Conservation (phyloP, 2,888 invertebrate species). For the Oligia fasciuncula region DNA sequence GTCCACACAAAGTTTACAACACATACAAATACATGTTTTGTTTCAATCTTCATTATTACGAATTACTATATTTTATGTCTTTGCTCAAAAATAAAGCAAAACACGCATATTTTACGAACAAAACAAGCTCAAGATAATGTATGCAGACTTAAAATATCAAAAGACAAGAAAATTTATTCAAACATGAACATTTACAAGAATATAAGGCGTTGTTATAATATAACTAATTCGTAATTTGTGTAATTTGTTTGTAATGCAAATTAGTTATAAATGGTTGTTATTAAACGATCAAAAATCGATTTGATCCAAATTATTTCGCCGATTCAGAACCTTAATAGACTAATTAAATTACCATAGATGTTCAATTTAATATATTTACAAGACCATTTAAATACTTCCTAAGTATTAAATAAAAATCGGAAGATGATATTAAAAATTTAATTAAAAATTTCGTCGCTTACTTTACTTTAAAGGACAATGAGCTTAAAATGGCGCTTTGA, state of each 20-base stretch:
- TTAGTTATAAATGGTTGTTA: conserved; percentile 31
- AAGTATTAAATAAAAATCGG: conserved; percentile 63
- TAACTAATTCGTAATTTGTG: conserved; percentile 16
- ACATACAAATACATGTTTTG: conserved; percentile 51
- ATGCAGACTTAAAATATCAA: conserved; percentile 60
- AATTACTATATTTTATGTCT: conserved; percentile 51
- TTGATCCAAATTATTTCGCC: conserved; percentile 34
- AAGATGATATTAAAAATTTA: conserved; percentile 80
- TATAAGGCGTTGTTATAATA: conserved; percentile 36
- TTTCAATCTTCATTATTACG: conserved; percentile 55
- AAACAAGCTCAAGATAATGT: conserved; percentile 53
- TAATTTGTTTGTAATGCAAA: conserved; percentile 31
- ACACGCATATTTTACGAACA: conserved; percentile 55
- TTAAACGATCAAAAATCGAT: conserved; percentile 52
- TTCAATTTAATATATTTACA: conserved; percentile 55
- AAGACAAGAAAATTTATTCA: conserved; percentile 57
- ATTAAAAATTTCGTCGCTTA: conserved; percentile 80
- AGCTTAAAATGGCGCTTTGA: conserved; percentile 72
- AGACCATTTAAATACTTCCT: conserved; percentile 51
- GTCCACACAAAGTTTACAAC: conserved; percentile 27
- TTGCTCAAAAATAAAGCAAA: conserved; percentile 56
- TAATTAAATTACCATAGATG: conserved; percentile 64
- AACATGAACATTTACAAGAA: conserved; percentile 58
- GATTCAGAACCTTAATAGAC: conserved; percentile 46
- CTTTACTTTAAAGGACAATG: conserved; percentile 79